Base-by-base conservation (phyloP, 1,140 invertebrate species). In the Teleogryllus occipitalis region DNA sequence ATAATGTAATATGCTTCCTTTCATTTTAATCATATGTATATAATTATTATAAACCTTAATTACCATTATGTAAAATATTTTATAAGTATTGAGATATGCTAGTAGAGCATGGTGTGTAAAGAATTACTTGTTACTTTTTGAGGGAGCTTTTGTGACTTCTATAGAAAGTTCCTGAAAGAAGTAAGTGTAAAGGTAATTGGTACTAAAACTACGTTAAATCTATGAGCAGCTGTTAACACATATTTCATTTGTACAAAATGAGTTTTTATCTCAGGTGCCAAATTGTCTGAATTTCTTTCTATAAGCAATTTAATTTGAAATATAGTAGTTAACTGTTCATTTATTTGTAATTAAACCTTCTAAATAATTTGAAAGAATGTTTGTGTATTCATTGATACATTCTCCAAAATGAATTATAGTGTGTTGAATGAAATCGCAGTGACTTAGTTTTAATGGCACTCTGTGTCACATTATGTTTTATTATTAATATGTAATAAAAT, bases 81-180 rank as follows among this genome's bases (percentile, higher is more conserved):
- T 65, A 39, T 65, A 65, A 65, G 18, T 65, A 18, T 14, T 65
- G 10, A 65, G 54, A 14, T 65, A 39, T 65, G 54, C 10, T 10
- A 65, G 18, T 65, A 39, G 54, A 65, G 54, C 10, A 65, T 14
- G 10, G 54, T 65, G 54, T 65, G 18, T 65, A 65, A 65, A 65
- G 54, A 65, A 65, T 14, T 18, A 65, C 10, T 65, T 65, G 10
- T 10, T 65, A 65, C 54, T 65, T 65, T 65, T 65, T 65, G 54
- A 65, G 18, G 54, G 54, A 65, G 54, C 54, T 65, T 65, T 65
- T 65, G 54, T 65, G 54, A 65, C 18, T 10, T 18, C 54, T 65
- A 65, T 65, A 65, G 18, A 65, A 65, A 65, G 54, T 65, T 65
- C 54, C 54, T 65, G 54, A 65, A 65, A 65, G 54, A 65, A 65